Percentiles rank a stretch among this genome's conserved stretches.
phyloP scores from a whole-genome alignment of 2,797 vertebrate species.

The Coilia nasus region DNA sequence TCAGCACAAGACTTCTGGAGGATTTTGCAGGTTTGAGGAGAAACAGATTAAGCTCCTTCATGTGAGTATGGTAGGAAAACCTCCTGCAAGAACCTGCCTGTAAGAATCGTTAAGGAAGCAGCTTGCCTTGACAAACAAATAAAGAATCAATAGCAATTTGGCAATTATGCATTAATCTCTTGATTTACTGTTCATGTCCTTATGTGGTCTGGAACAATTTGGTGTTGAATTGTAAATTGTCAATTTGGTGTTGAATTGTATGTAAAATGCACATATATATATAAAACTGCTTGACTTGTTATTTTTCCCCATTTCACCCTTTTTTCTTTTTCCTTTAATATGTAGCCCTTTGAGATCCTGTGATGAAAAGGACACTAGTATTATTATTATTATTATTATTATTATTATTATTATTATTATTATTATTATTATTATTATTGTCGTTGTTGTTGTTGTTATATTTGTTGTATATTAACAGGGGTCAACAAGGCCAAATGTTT shows the following conservation, averaged over 20 bases:
- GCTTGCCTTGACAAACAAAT: neutral
- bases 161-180: neutral
- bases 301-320: no score
- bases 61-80: neutral
- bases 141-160: neutral
- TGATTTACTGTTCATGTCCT: neutral
- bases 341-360: no score
- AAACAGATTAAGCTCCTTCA: conserved; percentile 15
- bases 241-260: neutral
- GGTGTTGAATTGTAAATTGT: neutral
- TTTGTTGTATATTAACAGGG: neutral
- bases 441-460: no score
- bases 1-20: conserved; percentile 4
- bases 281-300: no score
- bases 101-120: neutral
- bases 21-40: conserved; percentile 6
- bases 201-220: no score
- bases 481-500: neutral
- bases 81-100: neutral
- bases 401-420: no score
- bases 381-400: no score
- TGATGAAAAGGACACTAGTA: no score
- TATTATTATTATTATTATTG: no score
- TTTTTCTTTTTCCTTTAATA: no score
- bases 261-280: neutral